phyloP scores from a whole-genome alignment of 2,888 invertebrate genomes.

The Metopia argyrocephala region DNA sequence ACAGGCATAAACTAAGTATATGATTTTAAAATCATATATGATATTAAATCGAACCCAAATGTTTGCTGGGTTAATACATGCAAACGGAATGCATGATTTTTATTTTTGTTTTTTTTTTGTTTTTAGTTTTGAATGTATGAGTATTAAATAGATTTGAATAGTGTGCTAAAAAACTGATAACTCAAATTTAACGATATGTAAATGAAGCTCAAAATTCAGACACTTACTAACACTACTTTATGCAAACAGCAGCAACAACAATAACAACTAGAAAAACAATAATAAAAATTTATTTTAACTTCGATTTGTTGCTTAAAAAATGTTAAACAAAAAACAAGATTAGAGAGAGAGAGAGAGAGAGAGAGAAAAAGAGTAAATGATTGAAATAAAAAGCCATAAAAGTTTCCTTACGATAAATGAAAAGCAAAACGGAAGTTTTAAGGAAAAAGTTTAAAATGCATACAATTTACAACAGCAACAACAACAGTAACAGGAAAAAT shows the following conservation, averaged over 20 bases:
- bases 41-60: too few relatives aligned
- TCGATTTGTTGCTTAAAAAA: conserved; percentile 56
- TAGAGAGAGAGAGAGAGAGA: background rate
- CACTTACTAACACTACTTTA: conserved; percentile 32
- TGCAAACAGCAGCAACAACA: background rate
- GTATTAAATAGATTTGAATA: background rate
- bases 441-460: conserved; percentile 61
- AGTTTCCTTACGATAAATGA: conserved; percentile 60
- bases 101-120: background rate
- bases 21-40: too few relatives aligned
- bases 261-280: conserved; percentile 20
- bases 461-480: conserved; percentile 11
- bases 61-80: too few relatives aligned
- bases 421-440: conserved; percentile 61
- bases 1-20: too few relatives aligned
- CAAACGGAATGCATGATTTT: too few relatives aligned
- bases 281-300: conserved; percentile 54
- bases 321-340: background rate
- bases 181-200: conserved; percentile 65
- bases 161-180: conserved; percentile 63
- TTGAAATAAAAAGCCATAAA: conserved; percentile 49
- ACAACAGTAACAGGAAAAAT: conserved; percentile 12
- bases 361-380: background rate
- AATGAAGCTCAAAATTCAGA: conserved; percentile 64
- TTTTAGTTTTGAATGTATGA: background rate